Conservation (phyloP, 2,113 vertebrate genomes). For the Athene cunicularia region DNA sequence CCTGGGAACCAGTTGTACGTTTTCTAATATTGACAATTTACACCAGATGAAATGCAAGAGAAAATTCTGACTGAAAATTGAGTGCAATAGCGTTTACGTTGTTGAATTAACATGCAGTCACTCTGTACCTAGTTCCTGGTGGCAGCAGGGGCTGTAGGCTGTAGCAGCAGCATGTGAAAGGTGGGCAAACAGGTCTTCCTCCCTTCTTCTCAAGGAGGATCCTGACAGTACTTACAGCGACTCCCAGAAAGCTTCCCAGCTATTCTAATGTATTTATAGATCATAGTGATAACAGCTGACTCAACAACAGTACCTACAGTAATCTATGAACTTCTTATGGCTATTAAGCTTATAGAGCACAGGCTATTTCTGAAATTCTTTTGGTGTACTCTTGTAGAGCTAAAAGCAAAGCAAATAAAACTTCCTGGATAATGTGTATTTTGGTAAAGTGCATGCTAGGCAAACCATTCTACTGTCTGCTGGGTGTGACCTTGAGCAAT, state of each 20-base stretch:
- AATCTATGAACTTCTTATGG: not conserved
- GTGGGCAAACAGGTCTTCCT: not conserved
- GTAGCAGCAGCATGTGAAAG: not conserved
- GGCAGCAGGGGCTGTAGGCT: constrained; percentile 37
- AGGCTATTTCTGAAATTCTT: not conserved
- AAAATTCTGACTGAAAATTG: constrained; percentile 17
- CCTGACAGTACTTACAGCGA: fast-evolving
- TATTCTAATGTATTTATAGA: not conserved
- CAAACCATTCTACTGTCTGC: not conserved
- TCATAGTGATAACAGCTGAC: not conserved
- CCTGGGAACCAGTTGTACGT: not conserved
- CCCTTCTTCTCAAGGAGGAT: not conserved
- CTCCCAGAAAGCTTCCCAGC: not conserved
- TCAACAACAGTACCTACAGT: not conserved
- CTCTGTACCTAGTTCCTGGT: not conserved
- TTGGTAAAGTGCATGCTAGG: not conserved
- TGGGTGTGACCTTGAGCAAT: not conserved
- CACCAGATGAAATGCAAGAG: not conserved
- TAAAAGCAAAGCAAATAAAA: not conserved
- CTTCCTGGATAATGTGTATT: not conserved
- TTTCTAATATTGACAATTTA: not conserved
- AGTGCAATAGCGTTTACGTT: not conserved
- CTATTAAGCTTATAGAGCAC: not conserved
- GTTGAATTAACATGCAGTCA: not conserved
- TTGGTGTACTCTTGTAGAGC: not conserved